Evolutionary conservation across 2,113 vertebrate species (phyloP), one percentile per base, ranked within the genome.

Genomic region (Percina caprodes): DNA sequence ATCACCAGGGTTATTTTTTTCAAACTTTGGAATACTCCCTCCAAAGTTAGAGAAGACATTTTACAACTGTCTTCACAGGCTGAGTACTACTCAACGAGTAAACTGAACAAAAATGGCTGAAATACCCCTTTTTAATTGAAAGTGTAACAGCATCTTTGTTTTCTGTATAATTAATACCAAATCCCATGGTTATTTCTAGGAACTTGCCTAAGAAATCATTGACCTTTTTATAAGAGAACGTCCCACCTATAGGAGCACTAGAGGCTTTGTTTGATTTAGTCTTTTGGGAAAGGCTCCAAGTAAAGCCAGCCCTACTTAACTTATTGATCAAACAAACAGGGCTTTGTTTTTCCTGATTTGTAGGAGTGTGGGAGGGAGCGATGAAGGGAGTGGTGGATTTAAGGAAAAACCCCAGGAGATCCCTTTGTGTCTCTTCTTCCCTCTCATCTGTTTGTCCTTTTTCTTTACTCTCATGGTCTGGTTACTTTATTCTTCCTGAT

Each of bases 241-340:
- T 11, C 23, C 77, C 59, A 49, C 33, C 11, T 63, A 4, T 13
- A 68, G 39, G 19, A 48, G 72, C 66, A 26, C 45, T 24, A 1
- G 30, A 51, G 59, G 51, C 65, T 82, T 71, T 63, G 73, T 65
- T 56, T 70, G 13, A 21, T 35, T 73, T 59, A 0, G 56, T 69
- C 49, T 63, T 63, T 58, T 69, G 71, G 84, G 74, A 86, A n/a
- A 24, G 59, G 24, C 35, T 83, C 86, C 74, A 80, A 82, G 77
- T 49, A 55, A 82, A 88, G 61, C 60, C 68, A 7, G 71, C 3
- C 83, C 46, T 67, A 26, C 52, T 84, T 66, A 88, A 78, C 72
- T 68, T 84, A 86, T 89, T 46, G 55, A 87, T 86, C 80, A 88
- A 92, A 91, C 85, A 91, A 82, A 88, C 86, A 51, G 54, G 0